phyloP scores from a whole-genome alignment of 2,797 vertebrate species.

The Cetoscarus ocellatus region DNA sequence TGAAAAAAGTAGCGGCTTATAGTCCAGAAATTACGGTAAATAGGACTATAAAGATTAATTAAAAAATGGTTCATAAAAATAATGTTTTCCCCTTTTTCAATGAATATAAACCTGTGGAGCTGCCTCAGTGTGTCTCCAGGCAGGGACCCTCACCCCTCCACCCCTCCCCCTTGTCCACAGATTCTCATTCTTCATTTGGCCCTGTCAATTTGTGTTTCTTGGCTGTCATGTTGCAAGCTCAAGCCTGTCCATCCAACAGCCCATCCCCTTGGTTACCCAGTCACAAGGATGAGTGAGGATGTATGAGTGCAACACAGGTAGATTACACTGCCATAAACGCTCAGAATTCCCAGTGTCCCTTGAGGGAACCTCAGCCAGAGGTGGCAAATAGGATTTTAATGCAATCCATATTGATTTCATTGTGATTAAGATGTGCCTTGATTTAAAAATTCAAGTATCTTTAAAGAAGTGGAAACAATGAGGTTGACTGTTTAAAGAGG shows the following conservation, averaged over 20 bases:
- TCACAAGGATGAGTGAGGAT: conserved; percentile 48
- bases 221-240: conserved; percentile 58
- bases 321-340: conserved; percentile 63
- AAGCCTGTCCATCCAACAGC: conserved; percentile 48
- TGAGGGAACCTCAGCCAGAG: conserved; percentile 23
- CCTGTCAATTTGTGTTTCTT: conserved; percentile 48
- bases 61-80: not conserved
- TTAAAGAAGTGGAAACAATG: not conserved
- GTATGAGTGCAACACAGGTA: conserved; percentile 68
- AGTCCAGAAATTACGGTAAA: no score
- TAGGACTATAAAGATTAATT: no score
- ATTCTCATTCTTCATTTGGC: conserved; percentile 29
- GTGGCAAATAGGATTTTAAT: conserved; percentile 15
- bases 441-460: no score
- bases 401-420: conserved; percentile 15
- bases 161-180: not conserved
- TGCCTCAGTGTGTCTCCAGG: no score
- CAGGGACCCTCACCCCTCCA: not conserved
- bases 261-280: conserved; percentile 48
- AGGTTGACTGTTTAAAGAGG: not conserved
- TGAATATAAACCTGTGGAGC: conserved; percentile 8
- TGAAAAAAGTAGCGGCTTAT: no score
- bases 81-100: not conserved
- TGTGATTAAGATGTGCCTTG: not conserved
- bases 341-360: conserved; percentile 27